Evolutionary conservation across 2,113 vertebrate species (phyloP).

Genomic region (Centrocercus urophasianus): DNA sequence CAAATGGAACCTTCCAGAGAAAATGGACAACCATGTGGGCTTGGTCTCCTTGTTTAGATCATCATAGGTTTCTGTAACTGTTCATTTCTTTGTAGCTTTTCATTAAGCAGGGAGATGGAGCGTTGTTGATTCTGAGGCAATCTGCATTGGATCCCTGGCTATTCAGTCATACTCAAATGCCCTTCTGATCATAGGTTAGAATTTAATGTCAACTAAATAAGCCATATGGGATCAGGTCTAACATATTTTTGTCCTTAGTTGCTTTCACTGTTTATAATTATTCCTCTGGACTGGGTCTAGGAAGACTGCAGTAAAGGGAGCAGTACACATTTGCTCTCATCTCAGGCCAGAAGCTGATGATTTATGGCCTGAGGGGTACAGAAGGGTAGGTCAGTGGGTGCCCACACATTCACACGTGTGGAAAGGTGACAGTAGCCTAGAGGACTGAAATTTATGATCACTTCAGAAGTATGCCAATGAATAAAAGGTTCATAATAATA

Average conservation of each 20-base stretch:
- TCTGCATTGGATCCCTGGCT: background rate
- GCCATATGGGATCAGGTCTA: background rate
- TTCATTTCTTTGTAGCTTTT: background rate
- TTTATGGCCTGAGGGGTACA: background rate
- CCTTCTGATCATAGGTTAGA: background rate
- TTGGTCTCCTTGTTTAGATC: background rate
- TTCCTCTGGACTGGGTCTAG: background rate
- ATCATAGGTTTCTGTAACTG: background rate
- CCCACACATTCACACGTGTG: background rate
- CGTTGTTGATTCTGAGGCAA: background rate
- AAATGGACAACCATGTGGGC: background rate
- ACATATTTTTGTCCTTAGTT: background rate
- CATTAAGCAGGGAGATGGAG: background rate
- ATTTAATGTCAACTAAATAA: background rate
- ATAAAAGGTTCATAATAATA: conserved; percentile 30
- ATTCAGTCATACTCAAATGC: background rate
- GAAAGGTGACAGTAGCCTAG: background rate
- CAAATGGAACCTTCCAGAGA: background rate
- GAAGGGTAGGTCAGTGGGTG: fast-evolving
- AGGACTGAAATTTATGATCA: background rate
- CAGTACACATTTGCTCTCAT: background rate
- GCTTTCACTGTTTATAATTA: background rate
- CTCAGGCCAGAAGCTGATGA: background rate
- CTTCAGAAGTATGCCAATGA: conserved; percentile 12
- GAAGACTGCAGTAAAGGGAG: background rate